Percentiles rank a stretch among this genome's conserved stretches.
phyloP scores from a whole-genome alignment of 2,113 vertebrate species.

The Podiceps cristatus region DNA sequence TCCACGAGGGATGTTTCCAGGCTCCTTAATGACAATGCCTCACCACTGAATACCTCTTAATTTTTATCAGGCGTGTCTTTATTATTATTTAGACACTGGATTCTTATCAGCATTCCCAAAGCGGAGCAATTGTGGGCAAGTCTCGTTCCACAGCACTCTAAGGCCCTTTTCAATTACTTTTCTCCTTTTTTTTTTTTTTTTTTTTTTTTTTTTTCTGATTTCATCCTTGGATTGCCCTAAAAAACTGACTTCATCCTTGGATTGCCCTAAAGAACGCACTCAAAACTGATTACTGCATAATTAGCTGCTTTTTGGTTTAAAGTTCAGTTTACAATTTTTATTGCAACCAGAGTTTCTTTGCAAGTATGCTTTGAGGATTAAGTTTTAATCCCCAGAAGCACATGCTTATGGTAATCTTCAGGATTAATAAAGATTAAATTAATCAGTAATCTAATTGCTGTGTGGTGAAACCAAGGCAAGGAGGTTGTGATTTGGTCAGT shows the following conservation, averaged over 20 bases:
- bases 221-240: too few relatives aligned
- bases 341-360: not conserved
- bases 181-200: too few relatives aligned
- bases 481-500: not conserved
- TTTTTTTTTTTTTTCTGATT: not conserved
- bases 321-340: not conserved
- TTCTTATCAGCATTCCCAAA: not conserved
- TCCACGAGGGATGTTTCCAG: not conserved
- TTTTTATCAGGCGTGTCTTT: not conserved
- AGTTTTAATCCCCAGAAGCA: not conserved
- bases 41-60: not conserved
- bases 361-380: not conserved
- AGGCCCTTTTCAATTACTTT: not conserved
- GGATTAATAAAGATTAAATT: constrained; percentile 33
- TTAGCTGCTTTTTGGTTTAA: not conserved
- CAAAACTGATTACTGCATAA: not conserved
- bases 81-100: not conserved
- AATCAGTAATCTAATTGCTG: constrained; percentile 15
- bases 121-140: not conserved
- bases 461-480: not conserved
- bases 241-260: not conserved
- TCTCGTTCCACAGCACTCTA: not conserved
- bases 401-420: not conserved
- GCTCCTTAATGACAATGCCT: not conserved
- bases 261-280: not conserved